Evolutionary conservation across 2,888 invertebrate genomes (phyloP).

Genomic region (Acanthoscelides obtectus): DNA sequence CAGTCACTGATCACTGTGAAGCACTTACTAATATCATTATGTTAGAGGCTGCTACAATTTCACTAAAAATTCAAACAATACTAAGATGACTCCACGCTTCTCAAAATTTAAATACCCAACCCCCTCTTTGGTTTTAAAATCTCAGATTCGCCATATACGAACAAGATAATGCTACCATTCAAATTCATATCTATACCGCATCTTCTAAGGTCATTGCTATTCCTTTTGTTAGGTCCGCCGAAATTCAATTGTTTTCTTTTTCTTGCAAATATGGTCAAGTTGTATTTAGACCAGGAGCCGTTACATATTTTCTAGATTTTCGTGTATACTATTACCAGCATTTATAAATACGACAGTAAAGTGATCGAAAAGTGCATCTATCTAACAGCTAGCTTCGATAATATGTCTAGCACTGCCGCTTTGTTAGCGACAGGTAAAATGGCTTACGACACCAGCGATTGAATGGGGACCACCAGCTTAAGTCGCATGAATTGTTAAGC

Average conservation of each 20-base stretch:
- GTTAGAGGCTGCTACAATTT: background rate
- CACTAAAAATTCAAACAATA: constrained; percentile 1
- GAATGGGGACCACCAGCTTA: too few species aligned
- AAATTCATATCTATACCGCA: background rate
- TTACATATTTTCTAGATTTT: background rate
- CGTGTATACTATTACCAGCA: too few species aligned
- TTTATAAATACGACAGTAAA: too few species aligned
- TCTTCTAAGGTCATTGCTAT: background rate
- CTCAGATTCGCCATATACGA: background rate
- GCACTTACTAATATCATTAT: background rate
- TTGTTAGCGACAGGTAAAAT: too few species aligned
- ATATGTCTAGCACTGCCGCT: too few species aligned
- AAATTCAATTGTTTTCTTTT: background rate
- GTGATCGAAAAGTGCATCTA: too few species aligned
- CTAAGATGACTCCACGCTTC: background rate
- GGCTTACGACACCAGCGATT: too few species aligned
- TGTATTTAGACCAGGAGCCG: background rate
- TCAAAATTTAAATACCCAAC: background rate
- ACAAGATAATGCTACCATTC: background rate
- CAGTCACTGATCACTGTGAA: background rate
- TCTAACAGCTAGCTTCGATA: too few species aligned
- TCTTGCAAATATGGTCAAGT: background rate
- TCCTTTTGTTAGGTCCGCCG: background rate
- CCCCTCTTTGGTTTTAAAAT: background rate
- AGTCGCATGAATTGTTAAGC: too few species aligned